Base-by-base conservation (phyloP, 2,797 vertebrate genomes). In the Monodelphis domestica region DNA sequence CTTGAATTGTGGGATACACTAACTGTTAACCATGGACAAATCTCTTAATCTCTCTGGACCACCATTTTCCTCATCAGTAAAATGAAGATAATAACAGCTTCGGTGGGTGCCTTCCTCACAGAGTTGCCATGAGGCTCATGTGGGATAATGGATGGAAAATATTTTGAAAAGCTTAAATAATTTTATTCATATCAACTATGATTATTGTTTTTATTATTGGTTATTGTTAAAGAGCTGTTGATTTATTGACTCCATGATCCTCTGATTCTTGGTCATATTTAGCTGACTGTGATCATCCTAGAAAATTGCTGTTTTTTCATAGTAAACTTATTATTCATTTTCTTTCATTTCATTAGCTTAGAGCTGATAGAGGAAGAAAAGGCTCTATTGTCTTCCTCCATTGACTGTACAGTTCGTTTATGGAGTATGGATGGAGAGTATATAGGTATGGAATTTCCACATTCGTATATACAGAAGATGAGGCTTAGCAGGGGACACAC, bases 301-400 rank as follows among this genome's bases (percentile, higher is more conserved):
- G 50, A 5, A 4, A 30, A 15, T 38, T 54, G 55, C n/a, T 95
- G 57, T 88, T 45, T 84, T 84, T 38, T 84, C 50, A 10, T 50
- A 84, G 24, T 84, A 38, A 84, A 84, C 50, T 84, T 84, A 50
- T 84, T 38, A 84, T 38, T 63, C 50, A 38, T 45, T 84, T 6
- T n/a, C 92, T 87, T 95, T 91, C 57, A 50, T 38, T 96, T 97
- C 91, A 97, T 92, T 78, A 98, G 98, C 88, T 95, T 98, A 96
- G 98, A 99, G 95, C 96, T 99, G 94, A 97, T 98, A 96, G 98
- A 98, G 97, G 97, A 97, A 96, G 98, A 99, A 93, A 97, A 97
- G 95, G 95, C 98, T 97, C 96, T 99, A 90, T 98, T 99, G 78
- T 98, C 98, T 7, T 98, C 97, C 12, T 98, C 99, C 30, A 78